These are phyloP conservation scores for Tenthredo mesomela DNA, from an alignment of 2,888 invertebrate species.

Conservation along the genomic window DNA sequence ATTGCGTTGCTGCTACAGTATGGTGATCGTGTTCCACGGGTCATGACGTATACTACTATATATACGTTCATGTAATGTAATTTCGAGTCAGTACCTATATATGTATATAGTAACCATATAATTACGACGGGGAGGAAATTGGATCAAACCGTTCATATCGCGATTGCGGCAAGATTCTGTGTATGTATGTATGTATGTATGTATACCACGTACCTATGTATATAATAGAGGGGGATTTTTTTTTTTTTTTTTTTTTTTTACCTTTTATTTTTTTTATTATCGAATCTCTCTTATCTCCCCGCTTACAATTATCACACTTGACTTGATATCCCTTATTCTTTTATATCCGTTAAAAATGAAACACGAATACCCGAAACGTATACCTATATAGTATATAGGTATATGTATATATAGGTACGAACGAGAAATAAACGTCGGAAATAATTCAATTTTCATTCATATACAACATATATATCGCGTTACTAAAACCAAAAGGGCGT, in stretches of 20 bases:
- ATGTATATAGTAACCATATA: background rate
- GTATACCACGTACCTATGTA: background rate
- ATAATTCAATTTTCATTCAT: background rate
- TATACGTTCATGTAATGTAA: slow-evolving; percentile 5
- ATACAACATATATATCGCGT: background rate
- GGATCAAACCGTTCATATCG: slow-evolving; percentile 10
- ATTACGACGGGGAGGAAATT: background rate
- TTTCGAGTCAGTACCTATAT: background rate
- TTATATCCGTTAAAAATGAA: background rate
- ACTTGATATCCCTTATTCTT: background rate
- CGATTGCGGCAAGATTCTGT: background rate
- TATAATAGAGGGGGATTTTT: background rate
- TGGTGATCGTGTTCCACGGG: slow-evolving; percentile 20
- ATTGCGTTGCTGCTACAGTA: background rate
- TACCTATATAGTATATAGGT: no score
- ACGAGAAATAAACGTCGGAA: background rate
- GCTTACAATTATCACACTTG: background rate
- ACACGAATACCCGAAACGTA: background rate
- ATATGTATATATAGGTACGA: no score
- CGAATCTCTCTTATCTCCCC: background rate
- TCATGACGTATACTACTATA: slow-evolving; percentile 4
- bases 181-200: background rate
- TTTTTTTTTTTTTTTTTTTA: background rate
- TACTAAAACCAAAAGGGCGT: no score
- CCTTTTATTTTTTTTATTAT: background rate